Percentiles rank a stretch among this genome's conserved stretches.
phyloP scores from a whole-genome alignment of 1,140 invertebrate genomes.

The Solen grandis region DNA sequence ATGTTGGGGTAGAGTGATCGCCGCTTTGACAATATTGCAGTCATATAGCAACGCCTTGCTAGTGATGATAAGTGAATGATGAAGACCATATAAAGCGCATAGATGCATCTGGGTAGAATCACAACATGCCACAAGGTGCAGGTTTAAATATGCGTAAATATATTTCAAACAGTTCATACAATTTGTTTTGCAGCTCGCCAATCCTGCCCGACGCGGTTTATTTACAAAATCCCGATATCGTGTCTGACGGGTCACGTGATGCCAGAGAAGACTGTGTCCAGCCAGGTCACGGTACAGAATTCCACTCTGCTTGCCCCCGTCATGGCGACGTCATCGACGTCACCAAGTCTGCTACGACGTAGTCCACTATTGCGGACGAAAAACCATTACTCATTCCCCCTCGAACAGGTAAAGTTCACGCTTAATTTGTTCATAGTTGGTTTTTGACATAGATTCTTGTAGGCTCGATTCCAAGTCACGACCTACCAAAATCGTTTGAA shows the following conservation, averaged over 20 bases:
- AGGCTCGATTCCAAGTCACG: no score
- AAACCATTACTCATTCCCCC: slow-evolving; percentile 33
- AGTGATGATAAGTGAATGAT: no score
- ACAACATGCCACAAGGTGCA: no score
- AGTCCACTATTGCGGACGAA: slow-evolving; percentile 73
- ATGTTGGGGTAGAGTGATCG: no score
- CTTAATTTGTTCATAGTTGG: background rate
- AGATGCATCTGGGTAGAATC: no score
- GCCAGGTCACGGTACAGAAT: slow-evolving; percentile 45
- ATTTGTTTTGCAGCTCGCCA: background rate
- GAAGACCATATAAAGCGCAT: no score
- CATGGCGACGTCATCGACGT: slow-evolving; percentile 60
- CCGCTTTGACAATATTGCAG: no score
- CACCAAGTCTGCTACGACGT: slow-evolving; percentile 57
- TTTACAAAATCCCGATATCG: slow-evolving; percentile 76
- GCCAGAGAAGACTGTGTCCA: slow-evolving; percentile 52
- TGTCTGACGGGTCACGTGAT: slow-evolving; percentile 75
- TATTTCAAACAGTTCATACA: no score
- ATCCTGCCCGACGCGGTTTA: slow-evolving; percentile 49
- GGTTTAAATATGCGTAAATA: no score
- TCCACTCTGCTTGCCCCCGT: slow-evolving; percentile 72
- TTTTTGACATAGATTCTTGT: background rate
- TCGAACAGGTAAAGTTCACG: background rate
- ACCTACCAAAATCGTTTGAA: no score
- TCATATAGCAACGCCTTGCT: no score